Percentiles rank a stretch among this genome's conserved stretches.
phyloP scores from a whole-genome alignment of 2,113 vertebrate species.

The Gavia stellata region DNA sequence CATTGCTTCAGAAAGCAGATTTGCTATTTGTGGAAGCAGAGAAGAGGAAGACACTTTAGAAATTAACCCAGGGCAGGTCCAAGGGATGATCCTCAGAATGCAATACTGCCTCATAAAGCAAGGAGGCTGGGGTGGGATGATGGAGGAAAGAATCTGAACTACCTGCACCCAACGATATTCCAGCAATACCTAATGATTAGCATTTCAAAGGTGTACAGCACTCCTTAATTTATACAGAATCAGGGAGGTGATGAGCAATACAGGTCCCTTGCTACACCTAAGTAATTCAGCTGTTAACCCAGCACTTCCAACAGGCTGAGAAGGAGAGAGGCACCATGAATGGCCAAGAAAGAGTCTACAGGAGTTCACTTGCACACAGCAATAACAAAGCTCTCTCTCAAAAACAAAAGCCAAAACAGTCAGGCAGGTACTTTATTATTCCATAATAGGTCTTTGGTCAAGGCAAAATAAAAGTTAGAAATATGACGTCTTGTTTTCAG shows the following conservation, averaged over 20 bases:
- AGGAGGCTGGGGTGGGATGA: not conserved
- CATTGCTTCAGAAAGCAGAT: constrained; percentile 9
- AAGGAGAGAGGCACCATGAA: not conserved
- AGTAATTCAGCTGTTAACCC: not conserved
- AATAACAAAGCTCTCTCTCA: not conserved
- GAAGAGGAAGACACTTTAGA: not conserved
- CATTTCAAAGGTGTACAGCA: not conserved
- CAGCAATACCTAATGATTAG: not conserved
- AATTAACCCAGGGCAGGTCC: not conserved
- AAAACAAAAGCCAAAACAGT: not conserved
- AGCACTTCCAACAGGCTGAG: not conserved
- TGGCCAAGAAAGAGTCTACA: not conserved
- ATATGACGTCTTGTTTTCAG: not conserved
- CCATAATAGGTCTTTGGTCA: not conserved
- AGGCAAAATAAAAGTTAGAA: not conserved
- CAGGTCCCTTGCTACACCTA: not conserved
- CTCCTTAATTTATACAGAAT: not conserved
- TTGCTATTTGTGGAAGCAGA: not conserved
- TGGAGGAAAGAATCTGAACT: not conserved
- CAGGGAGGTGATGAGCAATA: not conserved
- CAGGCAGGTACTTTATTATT: not conserved
- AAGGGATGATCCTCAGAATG: not conserved
- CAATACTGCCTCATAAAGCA: not conserved
- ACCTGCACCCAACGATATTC: not conserved
- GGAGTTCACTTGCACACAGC: not conserved